Conservation (phyloP, 2,888 invertebrate genomes). For the Himalopsyche tibetana region DNA sequence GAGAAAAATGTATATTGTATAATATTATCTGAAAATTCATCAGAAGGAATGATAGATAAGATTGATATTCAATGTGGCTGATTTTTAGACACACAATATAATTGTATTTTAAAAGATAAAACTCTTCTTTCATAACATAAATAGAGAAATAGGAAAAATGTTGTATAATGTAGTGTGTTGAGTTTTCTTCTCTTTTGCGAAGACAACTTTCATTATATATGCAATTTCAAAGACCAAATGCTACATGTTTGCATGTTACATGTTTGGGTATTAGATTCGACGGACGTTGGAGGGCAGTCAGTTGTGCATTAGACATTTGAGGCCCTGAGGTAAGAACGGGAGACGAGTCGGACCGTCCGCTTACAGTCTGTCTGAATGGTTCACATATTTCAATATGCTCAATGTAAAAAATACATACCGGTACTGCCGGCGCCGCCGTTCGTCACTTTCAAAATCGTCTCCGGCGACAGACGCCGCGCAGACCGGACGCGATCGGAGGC, state of each 20-base stretch:
- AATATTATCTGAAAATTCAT: no score
- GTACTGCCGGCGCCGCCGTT: conserved; percentile 46
- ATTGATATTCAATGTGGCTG: no score
- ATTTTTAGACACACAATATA: no score
- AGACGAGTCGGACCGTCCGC: conserved; percentile 51
- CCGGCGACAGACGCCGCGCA: neutral
- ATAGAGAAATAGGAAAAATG: no score
- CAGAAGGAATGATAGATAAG: no score
- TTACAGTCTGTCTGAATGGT: conserved; percentile 64
- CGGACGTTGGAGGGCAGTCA: conserved; percentile 48
- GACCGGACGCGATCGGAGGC: neutral
- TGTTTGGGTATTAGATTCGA: neutral
- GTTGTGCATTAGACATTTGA: conserved; percentile 61
- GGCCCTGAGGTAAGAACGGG: conserved; percentile 35
- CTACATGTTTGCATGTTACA: neutral
- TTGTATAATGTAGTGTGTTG: no score
- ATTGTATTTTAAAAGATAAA: no score
- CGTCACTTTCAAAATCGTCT: conserved; percentile 6
- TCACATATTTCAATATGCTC: conserved; percentile 61
- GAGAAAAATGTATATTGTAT: no score
- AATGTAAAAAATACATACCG: conserved; percentile 65
- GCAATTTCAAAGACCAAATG: no score
- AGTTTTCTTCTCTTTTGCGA: no score
- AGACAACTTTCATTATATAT: no score
- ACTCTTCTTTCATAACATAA: no score